Evolutionary conservation across 1,140 invertebrate species (phyloP).

Genomic region (Rhyacophila brunnea): DNA sequence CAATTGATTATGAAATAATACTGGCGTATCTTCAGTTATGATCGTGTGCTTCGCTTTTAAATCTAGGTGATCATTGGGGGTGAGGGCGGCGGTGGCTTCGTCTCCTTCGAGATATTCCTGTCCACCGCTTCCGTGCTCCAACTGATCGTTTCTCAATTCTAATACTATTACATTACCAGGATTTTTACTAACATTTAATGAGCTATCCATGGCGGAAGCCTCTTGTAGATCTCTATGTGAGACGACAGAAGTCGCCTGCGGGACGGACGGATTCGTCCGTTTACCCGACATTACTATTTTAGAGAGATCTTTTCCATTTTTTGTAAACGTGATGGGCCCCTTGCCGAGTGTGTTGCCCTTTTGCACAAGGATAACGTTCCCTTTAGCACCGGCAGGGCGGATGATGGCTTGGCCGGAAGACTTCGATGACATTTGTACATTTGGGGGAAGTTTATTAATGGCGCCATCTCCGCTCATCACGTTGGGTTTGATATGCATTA

Average conservation of each 20-base stretch:
- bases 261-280: constrained; percentile 39
- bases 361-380: constrained; percentile 50
- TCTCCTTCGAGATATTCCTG: constrained; percentile 49
- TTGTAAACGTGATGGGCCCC: constrained; percentile 45
- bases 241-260: background rate
- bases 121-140: constrained; percentile 45
- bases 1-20: constrained; percentile 51
- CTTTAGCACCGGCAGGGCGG: constrained; percentile 44
- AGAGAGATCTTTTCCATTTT: constrained; percentile 49
- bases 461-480: constrained; percentile 7
- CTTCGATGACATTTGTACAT: constrained; percentile 28
- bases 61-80: constrained; percentile 38
- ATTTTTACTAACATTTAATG: constrained; percentile 40
- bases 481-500: constrained; percentile 15
- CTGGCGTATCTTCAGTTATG: constrained; percentile 58
- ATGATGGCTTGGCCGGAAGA: constrained; percentile 19
- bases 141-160: constrained; percentile 51
- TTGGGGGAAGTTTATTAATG: constrained; percentile 14
- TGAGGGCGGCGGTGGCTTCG: constrained; percentile 28
- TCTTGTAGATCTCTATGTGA: constrained; percentile 38
- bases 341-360: constrained; percentile 49
- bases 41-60: constrained; percentile 34
- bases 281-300: constrained; percentile 55
- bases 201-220: constrained; percentile 34
- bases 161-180: constrained; percentile 48